These are phyloP conservation scores for Drosophila borborema DNA, from an alignment of 2,888 invertebrate genomes.

Conservation along the genomic window DNA sequence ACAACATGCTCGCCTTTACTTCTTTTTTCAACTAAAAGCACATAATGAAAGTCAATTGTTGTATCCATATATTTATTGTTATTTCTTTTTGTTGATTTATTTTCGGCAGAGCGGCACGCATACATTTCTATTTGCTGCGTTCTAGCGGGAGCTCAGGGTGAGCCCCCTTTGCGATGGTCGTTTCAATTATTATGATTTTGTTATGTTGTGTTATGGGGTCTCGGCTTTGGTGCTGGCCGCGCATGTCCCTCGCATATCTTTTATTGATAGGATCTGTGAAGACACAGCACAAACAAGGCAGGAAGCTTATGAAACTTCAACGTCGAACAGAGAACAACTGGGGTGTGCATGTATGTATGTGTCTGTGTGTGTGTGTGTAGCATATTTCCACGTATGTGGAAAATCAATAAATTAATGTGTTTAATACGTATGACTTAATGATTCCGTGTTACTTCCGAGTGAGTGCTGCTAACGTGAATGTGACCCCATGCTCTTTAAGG, in stretches of 20 bases:
- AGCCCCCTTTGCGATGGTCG: slow-evolving; percentile 29
- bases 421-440: slow-evolving; percentile 67
- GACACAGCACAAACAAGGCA: slow-evolving; percentile 59
- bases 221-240: slow-evolving; percentile 13
- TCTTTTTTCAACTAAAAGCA: neutral
- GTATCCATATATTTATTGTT: slow-evolving; percentile 3
- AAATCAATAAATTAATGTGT: slow-evolving; percentile 75
- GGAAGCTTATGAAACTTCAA: slow-evolving; percentile 52
- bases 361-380: slow-evolving; percentile 11
- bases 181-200: slow-evolving; percentile 60
- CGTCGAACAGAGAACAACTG: neutral
- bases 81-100: slow-evolving; percentile 23
- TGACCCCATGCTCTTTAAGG: slow-evolving; percentile 23
- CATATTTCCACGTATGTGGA: slow-evolving; percentile 41
- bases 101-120: slow-evolving; percentile 31
- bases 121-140: slow-evolving; percentile 45
- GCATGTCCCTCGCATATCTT: slow-evolving; percentile 43
- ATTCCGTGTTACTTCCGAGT: slow-evolving; percentile 66
- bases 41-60: slow-evolving; percentile 6
- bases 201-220: slow-evolving; percentile 19
- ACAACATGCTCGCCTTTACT: neutral
- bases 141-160: neutral
- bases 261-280: slow-evolving; percentile 65
- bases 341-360: neutral
- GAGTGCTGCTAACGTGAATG: slow-evolving; percentile 51